Evolutionary conservation across 2,797 vertebrate species (phyloP), one percentile per base, ranked within the genome.

Genomic region (Eleutherodactylus coqui): DNA sequence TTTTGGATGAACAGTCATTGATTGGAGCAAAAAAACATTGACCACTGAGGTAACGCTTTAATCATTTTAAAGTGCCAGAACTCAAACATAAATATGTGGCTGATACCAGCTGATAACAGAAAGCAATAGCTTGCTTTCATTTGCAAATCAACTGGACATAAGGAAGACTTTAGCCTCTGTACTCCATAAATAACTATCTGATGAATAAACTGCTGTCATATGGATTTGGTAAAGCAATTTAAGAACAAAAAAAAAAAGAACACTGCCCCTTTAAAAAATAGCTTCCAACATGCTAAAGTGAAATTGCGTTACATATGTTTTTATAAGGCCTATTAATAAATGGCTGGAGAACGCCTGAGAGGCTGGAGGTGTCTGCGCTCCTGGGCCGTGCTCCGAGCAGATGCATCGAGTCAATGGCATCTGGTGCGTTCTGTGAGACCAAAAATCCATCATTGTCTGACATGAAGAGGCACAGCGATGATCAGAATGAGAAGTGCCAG

Each of bases 401-500:
- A 86, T 36, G 43, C 69, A 58, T 36, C 0, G 11, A 82, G 49
- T 55, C 64, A 51, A 10, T 81, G 70, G 34, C 70, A 82, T 82
- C 60, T 69, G 79, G 60, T 36, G 79, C 27, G 21, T 4, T 24
- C 49, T 21, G 8, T 49, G 38, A 47, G 80, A 72, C 47, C 79
- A 73, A n/a, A 53, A 58, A 83, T 83, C 76, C 82, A 60, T 87
- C 80, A 78, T 5, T 43, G 60, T 51, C 80, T 72, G 64, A 41
- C 80, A 82, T 17, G 5, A 36, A 83, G 49, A 76, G 62, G 27
- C 78, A 67, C 41, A n/a, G 11, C 69, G 64, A 87, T n/a, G 62
- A 58, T 86, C 45, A 77, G 49, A 36, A 76, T 87, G 62, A 87
- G 76, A 70, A 58, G 80, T 64, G 85, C 79, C 79, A 49, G 60